A percentile compares a stretch with the other conserved stretches of the same genome.
These are phyloP conservation scores for Diphyllodes magnificus DNA, from an alignment of 2,113 vertebrate species.

Conservation along the genomic window DNA sequence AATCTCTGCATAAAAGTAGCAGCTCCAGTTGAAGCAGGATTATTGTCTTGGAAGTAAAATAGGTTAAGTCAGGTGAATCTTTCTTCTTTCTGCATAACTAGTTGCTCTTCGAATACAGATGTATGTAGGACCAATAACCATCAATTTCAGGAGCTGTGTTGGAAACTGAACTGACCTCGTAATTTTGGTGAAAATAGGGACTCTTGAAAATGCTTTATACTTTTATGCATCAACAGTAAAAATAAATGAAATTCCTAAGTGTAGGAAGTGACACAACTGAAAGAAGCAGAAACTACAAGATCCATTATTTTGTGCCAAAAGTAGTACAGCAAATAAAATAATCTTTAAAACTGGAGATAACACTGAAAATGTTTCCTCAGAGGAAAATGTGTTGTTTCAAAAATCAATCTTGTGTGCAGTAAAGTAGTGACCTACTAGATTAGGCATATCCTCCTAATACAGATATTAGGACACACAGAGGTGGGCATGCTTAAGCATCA, in stretches of 20 bases:
- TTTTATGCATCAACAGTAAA: neutral
- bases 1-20: neutral
- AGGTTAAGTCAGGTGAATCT: neutral
- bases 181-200: neutral
- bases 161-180: neutral
- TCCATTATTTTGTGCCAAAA: neutral
- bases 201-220: neutral
- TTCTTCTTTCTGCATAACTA: neutral
- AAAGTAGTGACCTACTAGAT: neutral
- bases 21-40: neutral
- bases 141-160: neutral
- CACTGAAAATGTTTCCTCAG: neutral
- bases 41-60: neutral
- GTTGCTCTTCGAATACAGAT: neutral
- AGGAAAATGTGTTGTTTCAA: neutral
- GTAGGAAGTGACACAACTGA: neutral
- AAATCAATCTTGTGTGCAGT: neutral
- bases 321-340: neutral
- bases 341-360: neutral
- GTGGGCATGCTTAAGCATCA: neutral
- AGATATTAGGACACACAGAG: neutral
- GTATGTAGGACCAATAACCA: neutral
- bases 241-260: neutral
- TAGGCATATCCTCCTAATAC: neutral
- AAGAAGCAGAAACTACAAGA: neutral